Conservation (phyloP, 2,113 vertebrate species). For the Pyrgilauda ruficollis region DNA sequence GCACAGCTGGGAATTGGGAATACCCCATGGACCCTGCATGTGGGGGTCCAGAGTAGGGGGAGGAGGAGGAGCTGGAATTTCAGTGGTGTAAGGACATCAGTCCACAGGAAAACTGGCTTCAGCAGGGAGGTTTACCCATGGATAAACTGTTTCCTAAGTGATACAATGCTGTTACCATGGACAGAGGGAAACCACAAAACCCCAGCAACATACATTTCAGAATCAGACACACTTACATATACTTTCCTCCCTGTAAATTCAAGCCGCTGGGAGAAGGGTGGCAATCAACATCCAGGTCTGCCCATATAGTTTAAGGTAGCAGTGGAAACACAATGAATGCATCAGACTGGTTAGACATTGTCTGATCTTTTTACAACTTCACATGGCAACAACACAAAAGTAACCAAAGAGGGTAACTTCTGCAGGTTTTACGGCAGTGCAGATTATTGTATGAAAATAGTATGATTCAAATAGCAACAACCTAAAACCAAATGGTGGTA, state of each 20-base stretch:
- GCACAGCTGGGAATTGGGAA: neutral
- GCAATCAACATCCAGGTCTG: neutral
- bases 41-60: neutral
- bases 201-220: neutral
- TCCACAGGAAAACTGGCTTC: neutral
- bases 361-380: neutral
- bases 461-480: neutral
- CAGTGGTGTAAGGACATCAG: neutral
- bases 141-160: neutral
- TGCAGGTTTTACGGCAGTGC: neutral
- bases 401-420: neutral
- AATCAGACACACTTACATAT: neutral
- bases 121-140: fast-evolving
- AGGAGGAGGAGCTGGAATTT: neutral
- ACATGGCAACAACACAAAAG: neutral
- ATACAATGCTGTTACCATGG: neutral
- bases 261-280: neutral
- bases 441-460: neutral
- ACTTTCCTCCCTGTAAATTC: neutral
- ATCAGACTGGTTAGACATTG: neutral
- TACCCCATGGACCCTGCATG: fast-evolving
- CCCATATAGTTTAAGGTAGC: neutral
- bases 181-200: neutral
- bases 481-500: neutral
- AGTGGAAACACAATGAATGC: neutral